phyloP scores from a whole-genome alignment of 92 coral and sea anemone genomes.

The Pocillopora meandrina region DNA sequence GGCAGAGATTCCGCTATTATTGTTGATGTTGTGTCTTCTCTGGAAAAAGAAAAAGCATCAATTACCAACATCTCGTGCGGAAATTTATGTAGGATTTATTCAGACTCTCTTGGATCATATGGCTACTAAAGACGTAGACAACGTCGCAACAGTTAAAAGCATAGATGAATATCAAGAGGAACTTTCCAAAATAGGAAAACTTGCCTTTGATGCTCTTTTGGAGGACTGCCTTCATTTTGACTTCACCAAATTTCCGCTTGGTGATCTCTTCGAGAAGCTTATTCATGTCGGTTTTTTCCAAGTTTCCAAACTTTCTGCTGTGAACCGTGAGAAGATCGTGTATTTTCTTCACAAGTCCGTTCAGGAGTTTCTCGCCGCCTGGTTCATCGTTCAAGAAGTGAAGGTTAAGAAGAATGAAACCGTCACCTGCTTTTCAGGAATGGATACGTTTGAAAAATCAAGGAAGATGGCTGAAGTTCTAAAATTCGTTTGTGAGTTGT shows the following conservation, averaged over 20 bases:
- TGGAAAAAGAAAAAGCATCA: conserved; percentile 17
- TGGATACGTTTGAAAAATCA: background rate
- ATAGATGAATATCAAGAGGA: conserved; percentile 18
- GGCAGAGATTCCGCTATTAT: conserved; percentile 25
- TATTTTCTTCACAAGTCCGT: conserved; percentile 35
- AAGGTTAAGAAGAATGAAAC: background rate
- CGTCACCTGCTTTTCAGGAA: background rate
- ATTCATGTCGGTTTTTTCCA: conserved; percentile 8
- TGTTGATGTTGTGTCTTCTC: conserved; percentile 17
- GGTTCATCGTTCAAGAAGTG: conserved; percentile 23
- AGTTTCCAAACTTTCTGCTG: background rate
- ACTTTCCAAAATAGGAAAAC: conserved; percentile 18
- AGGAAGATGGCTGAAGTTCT: background rate
- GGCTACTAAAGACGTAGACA: background rate
- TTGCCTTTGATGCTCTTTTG: conserved; percentile 33
- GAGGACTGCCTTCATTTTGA: conserved; percentile 13
- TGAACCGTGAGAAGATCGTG: background rate
- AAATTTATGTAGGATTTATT: conserved; percentile 10
- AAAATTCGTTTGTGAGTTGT: background rate
- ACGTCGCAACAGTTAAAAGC: background rate
- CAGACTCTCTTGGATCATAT: conserved; percentile 31
- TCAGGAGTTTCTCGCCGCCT: conserved; percentile 38
- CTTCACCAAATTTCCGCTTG: conserved; percentile 4
- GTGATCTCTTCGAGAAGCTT: background rate
- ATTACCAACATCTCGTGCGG: conserved; percentile 7